Conservation (phyloP, 2,797 vertebrate genomes). For the Luscinia megarhynchos region DNA sequence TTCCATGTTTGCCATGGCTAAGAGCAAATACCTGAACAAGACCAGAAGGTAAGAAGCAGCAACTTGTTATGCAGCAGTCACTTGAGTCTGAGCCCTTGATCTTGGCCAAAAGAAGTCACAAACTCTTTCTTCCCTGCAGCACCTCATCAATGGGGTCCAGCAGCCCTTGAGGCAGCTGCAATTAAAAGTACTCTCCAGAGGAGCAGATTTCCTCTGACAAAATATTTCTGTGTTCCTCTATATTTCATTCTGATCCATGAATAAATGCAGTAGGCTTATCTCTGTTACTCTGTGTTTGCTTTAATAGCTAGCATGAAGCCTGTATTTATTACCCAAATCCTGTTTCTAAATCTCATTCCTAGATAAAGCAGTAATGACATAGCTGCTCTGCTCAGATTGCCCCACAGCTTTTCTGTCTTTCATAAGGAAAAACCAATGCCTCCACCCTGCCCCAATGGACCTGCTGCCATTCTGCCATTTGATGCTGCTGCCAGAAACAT, state of each 20-base stretch:
- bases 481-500: not conserved
- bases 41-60: not conserved
- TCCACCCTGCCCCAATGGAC: accelerated
- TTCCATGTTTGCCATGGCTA: not conserved
- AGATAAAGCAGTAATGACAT: constrained; percentile 48
- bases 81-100: not conserved
- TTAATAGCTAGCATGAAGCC: constrained; percentile 32
- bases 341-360: constrained; percentile 39
- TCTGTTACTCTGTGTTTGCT: constrained; percentile 44
- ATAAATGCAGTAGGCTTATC: constrained; percentile 46
- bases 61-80: not conserved
- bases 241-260: constrained; percentile 5
- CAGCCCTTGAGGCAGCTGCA: not conserved
- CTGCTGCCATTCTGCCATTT: not conserved
- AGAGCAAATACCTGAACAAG: not conserved
- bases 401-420: not conserved
- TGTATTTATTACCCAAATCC: constrained; percentile 48
- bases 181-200: not conserved
- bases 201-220: not conserved
- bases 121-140: not conserved
- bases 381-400: constrained; percentile 38
- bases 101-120: not conserved
- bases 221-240: not conserved
- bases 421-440: accelerated
- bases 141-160: not conserved